A percentile compares a stretch with the other conserved stretches of the same genome.
Conservation (phyloP, 2,113 vertebrate species). For the Diphyllodes magnificus region DNA sequence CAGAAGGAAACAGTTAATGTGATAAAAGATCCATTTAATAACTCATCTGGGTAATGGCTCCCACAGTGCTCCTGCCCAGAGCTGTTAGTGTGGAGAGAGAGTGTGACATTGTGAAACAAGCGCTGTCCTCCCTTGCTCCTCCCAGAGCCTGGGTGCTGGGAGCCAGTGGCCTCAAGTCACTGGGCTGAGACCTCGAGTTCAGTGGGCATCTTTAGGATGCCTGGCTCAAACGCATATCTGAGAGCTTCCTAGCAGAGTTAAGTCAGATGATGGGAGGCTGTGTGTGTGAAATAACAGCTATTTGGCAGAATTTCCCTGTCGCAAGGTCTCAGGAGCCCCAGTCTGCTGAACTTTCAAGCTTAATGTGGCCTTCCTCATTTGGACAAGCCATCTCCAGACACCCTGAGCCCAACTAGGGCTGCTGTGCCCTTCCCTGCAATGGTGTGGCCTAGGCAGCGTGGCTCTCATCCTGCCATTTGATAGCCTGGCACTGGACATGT, state of each 20-base stretch:
- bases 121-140: neutral
- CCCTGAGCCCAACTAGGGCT: fast-evolving
- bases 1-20: neutral
- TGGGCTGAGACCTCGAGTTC: neutral
- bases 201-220: neutral
- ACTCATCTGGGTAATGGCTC: neutral
- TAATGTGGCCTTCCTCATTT: neutral
- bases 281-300: neutral
- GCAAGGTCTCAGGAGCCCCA: neutral
- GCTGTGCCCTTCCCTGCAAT: neutral
- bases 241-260: neutral
- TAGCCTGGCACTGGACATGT: neutral
- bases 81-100: neutral
- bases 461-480: neutral
- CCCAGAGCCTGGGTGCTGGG: neutral
- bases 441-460: fast-evolving
- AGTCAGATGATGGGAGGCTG: neutral
- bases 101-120: neutral
- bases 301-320: neutral
- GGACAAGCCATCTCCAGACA: neutral
- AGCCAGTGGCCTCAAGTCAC: neutral
- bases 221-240: neutral
- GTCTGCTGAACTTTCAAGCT: neutral
- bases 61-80: neutral
- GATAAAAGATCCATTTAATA: constrained; percentile 1